Base-by-base conservation (phyloP, 2,888 invertebrate species). In the Hoplodrina ambigua region DNA sequence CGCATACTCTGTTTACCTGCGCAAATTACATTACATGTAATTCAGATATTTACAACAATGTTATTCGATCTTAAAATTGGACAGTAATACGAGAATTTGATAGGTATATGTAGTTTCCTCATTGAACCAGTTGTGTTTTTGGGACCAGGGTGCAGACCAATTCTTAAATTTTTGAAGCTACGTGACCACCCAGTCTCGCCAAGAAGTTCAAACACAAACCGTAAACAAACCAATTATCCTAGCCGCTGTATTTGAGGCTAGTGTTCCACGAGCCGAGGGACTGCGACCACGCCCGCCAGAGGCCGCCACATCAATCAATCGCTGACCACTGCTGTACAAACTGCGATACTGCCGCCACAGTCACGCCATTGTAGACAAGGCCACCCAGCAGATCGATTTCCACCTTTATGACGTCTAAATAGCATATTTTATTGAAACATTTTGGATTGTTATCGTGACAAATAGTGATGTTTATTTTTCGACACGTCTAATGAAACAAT, bases 161-260 rank as follows among this genome's bases (percentile, higher is more conserved):
- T 63, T 75, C 37, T 56, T 63, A 49, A 78, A 49, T 19, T 30
- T 56, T 33, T 54, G 33, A 52, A 46, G 54, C 57, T 61, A 69
- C 54, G 58, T 69, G 68, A 25, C 25, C 25, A 58, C 60, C 37
- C 49, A 68, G 41, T 67, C 19, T 49, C n/a, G 58, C 54, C 52
- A 68, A 55, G 69, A 63, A 76, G 64, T 62, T 65, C 52, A 67
- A 76, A 77, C 72, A 75, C 57, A 55, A 61, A 60, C 64, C 69
- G 62, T 81, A 79, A 86, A 85, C 84, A 86, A 88, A 84, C 83
- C 83, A 87, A 89, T 89, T 88, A 87, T 70, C 69, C 57, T 60
- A 53, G 67, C 49, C 71, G 56, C 74, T 68, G 59, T 76, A 54
- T 76, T 65, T 61, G 71, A 68, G 66, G 81, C 73, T 66, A 71